Percentiles rank a stretch among this genome's conserved stretches.
These are phyloP conservation scores for Pristis pectinata DNA, from an alignment of 2,797 vertebrate genomes.

Conservation along the genomic window DNA sequence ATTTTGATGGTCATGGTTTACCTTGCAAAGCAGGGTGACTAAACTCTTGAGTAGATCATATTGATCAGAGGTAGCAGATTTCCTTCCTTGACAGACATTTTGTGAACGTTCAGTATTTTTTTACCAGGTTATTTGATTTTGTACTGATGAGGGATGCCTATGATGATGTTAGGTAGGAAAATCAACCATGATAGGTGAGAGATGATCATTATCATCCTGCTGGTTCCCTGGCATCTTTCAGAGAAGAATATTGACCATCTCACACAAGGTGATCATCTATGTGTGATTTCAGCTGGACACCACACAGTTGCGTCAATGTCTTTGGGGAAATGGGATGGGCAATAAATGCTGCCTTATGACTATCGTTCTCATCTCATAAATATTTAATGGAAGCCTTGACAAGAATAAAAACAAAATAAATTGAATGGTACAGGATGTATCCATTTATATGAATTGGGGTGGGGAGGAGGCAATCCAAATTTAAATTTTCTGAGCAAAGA, in stretches of 20 bases:
- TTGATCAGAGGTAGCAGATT: neutral
- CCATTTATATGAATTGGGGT: neutral
- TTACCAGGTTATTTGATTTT: no score
- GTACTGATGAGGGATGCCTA: no score
- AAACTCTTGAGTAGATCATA: neutral
- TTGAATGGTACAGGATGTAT: neutral
- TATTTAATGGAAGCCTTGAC: no score
- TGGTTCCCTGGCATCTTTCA: slow-evolving; percentile 36
- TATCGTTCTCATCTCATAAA: neutral
- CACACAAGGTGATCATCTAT: no score
- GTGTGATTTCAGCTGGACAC: slow-evolving; percentile 59
- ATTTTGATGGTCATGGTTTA: no score
- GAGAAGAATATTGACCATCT: slow-evolving; percentile 41
- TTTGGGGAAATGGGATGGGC: neutral
- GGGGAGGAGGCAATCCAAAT: neutral
- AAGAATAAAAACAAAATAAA: neutral
- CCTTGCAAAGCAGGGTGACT: neutral
- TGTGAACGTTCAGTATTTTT: slow-evolving; percentile 44
- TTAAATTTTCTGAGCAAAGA: neutral
- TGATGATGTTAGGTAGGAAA: no score
- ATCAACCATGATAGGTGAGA: no score
- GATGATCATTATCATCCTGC: no score
- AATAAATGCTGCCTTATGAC: neutral
- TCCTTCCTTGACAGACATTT: slow-evolving; percentile 39
- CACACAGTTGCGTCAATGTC: slow-evolving; percentile 34